A percentile compares a stretch with the other conserved stretches of the same genome.
phyloP scores from a whole-genome alignment of 2,888 invertebrate genomes.

The Bombylius discolor region DNA sequence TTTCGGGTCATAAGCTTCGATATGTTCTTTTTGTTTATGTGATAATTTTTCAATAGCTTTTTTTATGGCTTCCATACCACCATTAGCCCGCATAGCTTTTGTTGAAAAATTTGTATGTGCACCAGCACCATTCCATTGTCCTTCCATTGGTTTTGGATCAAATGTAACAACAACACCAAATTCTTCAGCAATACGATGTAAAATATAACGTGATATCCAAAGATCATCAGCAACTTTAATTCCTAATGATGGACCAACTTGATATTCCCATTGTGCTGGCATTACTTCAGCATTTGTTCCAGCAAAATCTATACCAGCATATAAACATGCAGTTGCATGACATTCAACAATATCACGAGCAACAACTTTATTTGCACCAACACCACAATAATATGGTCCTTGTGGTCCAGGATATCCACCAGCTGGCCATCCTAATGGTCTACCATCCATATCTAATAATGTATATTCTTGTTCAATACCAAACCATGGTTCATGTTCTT shows the following conservation, averaged over 20 bases:
- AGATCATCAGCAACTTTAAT: slow-evolving; percentile 47
- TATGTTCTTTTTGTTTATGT: slow-evolving; percentile 58
- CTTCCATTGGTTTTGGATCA: slow-evolving; percentile 50
- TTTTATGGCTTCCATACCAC: slow-evolving; percentile 55
- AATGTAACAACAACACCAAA: slow-evolving; percentile 45
- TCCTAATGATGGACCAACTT: slow-evolving; percentile 50
- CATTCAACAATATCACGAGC: slow-evolving; percentile 74
- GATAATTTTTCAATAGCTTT: slow-evolving; percentile 61
- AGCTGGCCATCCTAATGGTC: slow-evolving; percentile 63
- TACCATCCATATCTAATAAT: slow-evolving; percentile 41
- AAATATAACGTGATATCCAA: slow-evolving; percentile 46
- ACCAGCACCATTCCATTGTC: slow-evolving; percentile 88
- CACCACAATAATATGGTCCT: slow-evolving; percentile 75
- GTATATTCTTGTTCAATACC: slow-evolving; percentile 58
- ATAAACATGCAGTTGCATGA: slow-evolving; percentile 54
- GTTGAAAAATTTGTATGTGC: slow-evolving; percentile 89
- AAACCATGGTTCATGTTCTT: slow-evolving; percentile 55
- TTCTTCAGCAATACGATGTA: slow-evolving; percentile 47
- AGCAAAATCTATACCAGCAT: slow-evolving; percentile 61
- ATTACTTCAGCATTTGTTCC: slow-evolving; percentile 78
- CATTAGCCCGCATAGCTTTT: slow-evolving; percentile 62
- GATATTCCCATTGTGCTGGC: slow-evolving; percentile 63
- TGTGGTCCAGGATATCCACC: slow-evolving; percentile 55
- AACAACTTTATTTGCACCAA: slow-evolving; percentile 62
- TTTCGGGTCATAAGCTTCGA: slow-evolving; percentile 64